Base-by-base conservation (phyloP, 2,888 invertebrate genomes). In the Zootermopsis nevadensis region DNA sequence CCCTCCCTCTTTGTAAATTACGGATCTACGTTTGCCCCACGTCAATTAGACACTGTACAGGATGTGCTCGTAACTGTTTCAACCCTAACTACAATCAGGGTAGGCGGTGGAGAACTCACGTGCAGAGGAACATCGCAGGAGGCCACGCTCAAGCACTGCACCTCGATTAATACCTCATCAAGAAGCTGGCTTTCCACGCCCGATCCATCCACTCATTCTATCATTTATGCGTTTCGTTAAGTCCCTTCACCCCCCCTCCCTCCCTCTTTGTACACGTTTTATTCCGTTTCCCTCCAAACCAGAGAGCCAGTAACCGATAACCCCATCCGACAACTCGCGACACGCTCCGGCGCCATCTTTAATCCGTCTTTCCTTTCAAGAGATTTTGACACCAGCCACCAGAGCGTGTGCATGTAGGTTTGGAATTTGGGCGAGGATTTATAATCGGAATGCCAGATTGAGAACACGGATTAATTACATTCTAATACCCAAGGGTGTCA, bases 401-500 rank as follows among this genome's bases (percentile, higher is more conserved):
- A 77, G 77, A 55, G 31, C 55, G 77, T 42, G 77, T 31, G 27
- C 77, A 48, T 31, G 55, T 77, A 48, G 53, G 55, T 19, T 53
- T 55, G 48, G 76, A 76, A 76, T 35, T 42, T 76, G n/a, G 22
- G 76, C 60, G 80, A 76, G 80, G 66, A 81, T 81, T 81, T 80
- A 81, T 83, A 83, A 81, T 80, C 67, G 27, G 81, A 83, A 83
- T 76, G 42, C 66, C 76, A 66, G 35, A 80, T 38, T 42, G 81
- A 35, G 76, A 31, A 35, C 38, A 31, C 30, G 55, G 82, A 83
- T 83, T 83, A 83, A 83, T 83, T 83, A 74, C 83, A 74, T 76
- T 83, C 81, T 83, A 83, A 83, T 80, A 66, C 83, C 83, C 76
- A 53, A 66, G 81, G 83, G 83, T 53, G 77, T 38, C 31, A 33